Conservation (phyloP, 2,797 vertebrate species). For the Lutjanus argentimaculatus region DNA sequence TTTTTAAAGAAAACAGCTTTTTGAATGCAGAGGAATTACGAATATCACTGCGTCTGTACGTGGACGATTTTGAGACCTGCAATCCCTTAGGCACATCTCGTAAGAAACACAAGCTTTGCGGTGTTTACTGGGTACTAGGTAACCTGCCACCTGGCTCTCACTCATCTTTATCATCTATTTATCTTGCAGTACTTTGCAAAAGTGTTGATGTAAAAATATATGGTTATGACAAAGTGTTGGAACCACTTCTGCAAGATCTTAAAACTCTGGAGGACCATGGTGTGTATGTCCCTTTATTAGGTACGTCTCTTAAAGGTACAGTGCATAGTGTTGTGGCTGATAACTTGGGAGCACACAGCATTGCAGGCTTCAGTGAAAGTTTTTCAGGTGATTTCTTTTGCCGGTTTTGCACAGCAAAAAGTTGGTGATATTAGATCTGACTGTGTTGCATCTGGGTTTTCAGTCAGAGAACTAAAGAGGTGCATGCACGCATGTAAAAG, state of each 20-base stretch:
- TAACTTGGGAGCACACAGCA: not conserved
- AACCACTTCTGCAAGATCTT: slow-evolving; percentile 20
- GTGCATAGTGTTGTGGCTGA: slow-evolving; percentile 29
- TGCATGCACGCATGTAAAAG: slow-evolving; percentile 16
- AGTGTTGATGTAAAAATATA: not conserved
- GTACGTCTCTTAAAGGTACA: slow-evolving; percentile 27
- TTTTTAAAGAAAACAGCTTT: slow-evolving; percentile 30
- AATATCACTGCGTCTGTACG: not conserved
- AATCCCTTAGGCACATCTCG: not conserved
- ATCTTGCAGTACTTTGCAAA: too few relatives aligned
- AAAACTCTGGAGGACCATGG: slow-evolving; percentile 18
- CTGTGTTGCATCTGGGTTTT: too few relatives aligned
- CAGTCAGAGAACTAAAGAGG: slow-evolving; percentile 22
- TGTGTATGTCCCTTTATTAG: slow-evolving; percentile 15
- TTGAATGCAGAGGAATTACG: slow-evolving; percentile 12
- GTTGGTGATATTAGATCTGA: too few relatives aligned
- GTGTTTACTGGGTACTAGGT: too few relatives aligned
- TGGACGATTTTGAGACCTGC: slow-evolving; percentile 12
- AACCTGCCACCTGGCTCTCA: too few relatives aligned
- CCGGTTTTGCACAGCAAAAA: slow-evolving; percentile 30
- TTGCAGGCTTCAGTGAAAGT: slow-evolving; percentile 29
- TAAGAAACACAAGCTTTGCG: not conserved
- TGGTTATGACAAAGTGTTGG: slow-evolving; percentile 26
- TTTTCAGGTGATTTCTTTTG: slow-evolving; percentile 24
- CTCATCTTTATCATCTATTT: too few relatives aligned